These are phyloP conservation scores for Caerostris extrusa DNA, from an alignment of 1,140 invertebrate species.

Conservation along the genomic window DNA sequence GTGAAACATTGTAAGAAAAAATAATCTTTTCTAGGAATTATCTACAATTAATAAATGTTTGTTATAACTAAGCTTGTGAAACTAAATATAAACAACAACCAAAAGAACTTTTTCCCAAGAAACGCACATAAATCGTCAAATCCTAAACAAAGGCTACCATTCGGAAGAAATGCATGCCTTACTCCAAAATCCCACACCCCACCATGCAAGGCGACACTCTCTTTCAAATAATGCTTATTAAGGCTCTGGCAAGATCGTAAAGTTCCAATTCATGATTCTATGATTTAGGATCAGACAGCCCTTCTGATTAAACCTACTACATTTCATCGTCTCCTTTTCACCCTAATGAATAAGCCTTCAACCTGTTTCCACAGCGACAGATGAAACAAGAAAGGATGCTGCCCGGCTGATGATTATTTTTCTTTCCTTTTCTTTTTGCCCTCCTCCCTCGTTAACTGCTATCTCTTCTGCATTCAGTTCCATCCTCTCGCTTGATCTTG, in stretches of 20 bases:
- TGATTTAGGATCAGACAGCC: constrained; percentile 14
- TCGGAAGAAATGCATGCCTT: background rate
- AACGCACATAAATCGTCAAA: background rate
- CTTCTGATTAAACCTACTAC: background rate
- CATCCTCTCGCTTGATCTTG: background rate
- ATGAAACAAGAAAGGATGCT: constrained; percentile 9
- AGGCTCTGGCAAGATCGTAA: background rate
- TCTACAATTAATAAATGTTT: background rate
- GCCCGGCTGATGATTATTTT: background rate
- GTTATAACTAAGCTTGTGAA: background rate
- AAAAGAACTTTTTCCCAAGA: background rate
- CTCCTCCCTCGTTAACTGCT: constrained; percentile 18
- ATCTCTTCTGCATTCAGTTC: constrained; percentile 18
- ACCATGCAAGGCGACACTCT: background rate
- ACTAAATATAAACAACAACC: background rate
- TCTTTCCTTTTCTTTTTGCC: background rate
- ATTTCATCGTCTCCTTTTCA: background rate
- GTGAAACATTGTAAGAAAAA: too few relatives aligned
- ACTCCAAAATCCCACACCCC: background rate
- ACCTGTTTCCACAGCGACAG: background rate
- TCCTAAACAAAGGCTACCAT: background rate
- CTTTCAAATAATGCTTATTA: background rate
- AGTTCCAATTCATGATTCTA: constrained; percentile 29
- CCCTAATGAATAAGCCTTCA: constrained; percentile 27
- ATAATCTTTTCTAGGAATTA: too few relatives aligned